phyloP scores from a whole-genome alignment of 2,888 invertebrate genomes.

The Drosophila sordidapex region DNA sequence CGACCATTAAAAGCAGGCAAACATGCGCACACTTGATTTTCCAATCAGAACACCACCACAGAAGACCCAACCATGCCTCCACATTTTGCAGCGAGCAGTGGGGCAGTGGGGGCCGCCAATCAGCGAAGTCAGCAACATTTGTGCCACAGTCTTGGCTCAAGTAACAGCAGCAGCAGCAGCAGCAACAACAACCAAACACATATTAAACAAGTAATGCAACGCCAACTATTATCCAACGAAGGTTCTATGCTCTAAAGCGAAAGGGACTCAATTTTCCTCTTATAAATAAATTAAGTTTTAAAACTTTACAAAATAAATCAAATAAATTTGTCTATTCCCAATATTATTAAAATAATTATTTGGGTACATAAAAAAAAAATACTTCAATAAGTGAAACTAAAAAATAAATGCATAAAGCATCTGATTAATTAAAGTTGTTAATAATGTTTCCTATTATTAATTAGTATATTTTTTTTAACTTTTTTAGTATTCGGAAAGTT shows the following conservation, averaged over 20 bases:
- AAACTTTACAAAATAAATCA: not conserved
- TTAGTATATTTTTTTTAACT: not conserved
- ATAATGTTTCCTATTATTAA: not conserved
- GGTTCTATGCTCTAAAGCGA: conserved; percentile 11
- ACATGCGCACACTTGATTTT: conserved; percentile 76
- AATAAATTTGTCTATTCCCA: too few species aligned
- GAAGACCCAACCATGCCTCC: conserved; percentile 11
- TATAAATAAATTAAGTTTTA: not conserved
- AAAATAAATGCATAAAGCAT: not conserved
- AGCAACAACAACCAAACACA: conserved; percentile 6
- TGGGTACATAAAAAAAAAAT: too few species aligned
- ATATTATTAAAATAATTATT: not conserved
- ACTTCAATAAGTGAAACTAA: not conserved
- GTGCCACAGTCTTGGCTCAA: conserved; percentile 41
- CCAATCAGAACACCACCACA: conserved; percentile 69
- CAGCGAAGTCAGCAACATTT: conserved; percentile 66
- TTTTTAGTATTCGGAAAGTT: not conserved
- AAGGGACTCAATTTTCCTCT: not conserved
- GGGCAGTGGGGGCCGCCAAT: conserved; percentile 9
- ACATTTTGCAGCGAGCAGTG: not conserved
- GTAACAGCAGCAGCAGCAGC: conserved; percentile 27
- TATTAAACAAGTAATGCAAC: conserved; percentile 22
- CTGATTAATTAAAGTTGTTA: not conserved
- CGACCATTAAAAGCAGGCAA: conserved; percentile 78
- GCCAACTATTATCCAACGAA: not conserved